phyloP scores from a whole-genome alignment of 2,888 invertebrate genomes.

The Meiosimyza platycephala region DNA sequence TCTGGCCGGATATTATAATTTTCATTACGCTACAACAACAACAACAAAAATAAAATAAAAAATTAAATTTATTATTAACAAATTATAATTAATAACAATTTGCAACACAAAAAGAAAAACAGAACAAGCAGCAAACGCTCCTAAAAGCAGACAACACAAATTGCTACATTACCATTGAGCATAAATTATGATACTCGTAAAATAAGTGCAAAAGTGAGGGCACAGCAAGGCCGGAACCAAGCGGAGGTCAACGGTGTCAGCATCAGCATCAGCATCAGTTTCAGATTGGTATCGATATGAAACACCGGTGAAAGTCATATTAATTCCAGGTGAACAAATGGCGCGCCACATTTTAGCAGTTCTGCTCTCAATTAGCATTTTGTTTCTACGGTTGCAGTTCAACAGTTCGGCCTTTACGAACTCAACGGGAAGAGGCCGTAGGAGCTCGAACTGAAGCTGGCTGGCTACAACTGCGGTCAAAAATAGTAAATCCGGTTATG shows the following conservation, averaged over 20 bases:
- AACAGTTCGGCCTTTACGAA: too few relatives aligned
- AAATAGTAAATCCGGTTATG: not conserved
- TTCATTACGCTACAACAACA: too few relatives aligned
- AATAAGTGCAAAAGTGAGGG: too few relatives aligned
- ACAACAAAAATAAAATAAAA: too few relatives aligned
- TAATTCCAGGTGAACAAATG: constrained; percentile 37
- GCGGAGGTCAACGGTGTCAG: not conserved
- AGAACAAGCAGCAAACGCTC: not conserved
- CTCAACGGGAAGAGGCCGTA: too few relatives aligned
- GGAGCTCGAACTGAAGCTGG: too few relatives aligned
- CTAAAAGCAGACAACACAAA: not conserved
- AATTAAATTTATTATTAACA: too few relatives aligned
- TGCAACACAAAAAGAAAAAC: not conserved
- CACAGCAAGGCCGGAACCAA: not conserved
- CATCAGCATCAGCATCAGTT: not conserved
- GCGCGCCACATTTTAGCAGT: constrained; percentile 16
- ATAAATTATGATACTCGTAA: too few relatives aligned
- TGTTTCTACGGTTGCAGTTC: too few relatives aligned
- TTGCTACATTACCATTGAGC: not conserved
- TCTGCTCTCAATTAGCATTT: too few relatives aligned
- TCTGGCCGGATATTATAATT: constrained; percentile 17
- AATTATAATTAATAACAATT: not conserved
- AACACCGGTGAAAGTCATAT: constrained; percentile 29
- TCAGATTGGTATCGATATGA: too few relatives aligned
- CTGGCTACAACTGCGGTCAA: not conserved